Percentiles rank a stretch among this genome's conserved stretches.
Evolutionary conservation across 2,888 invertebrate species (phyloP).

Genomic region (Cosmorhoe ocellata): DNA sequence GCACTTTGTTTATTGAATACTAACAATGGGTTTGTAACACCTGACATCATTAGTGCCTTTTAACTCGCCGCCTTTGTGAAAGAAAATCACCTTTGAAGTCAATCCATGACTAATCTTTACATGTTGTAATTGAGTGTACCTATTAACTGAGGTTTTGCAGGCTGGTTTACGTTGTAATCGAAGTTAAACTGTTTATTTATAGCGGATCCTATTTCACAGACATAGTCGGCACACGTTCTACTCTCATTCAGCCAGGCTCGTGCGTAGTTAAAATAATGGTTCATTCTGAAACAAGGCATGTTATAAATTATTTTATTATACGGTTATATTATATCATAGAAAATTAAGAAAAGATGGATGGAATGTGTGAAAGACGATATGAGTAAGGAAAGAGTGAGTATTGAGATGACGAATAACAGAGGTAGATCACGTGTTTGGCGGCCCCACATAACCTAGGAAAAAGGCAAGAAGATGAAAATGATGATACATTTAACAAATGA

Average conservation of each 20-base stretch:
- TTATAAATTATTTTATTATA: too few species aligned
- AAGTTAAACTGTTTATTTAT: not conserved
- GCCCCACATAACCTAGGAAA: too few species aligned
- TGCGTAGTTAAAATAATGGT: not conserved
- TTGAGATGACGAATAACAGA: too few species aligned
- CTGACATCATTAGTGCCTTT: slow-evolving; percentile 60
- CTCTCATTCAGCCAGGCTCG: not conserved
- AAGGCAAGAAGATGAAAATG: too few species aligned
- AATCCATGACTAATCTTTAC: slow-evolving; percentile 22
- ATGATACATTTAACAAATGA: too few species aligned
- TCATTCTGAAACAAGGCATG: not conserved
- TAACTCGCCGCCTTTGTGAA: slow-evolving; percentile 47
- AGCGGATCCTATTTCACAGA: slow-evolving; percentile 2
- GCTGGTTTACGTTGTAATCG: not conserved
- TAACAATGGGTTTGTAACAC: slow-evolving; percentile 61
- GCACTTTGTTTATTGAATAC: slow-evolving; percentile 57
- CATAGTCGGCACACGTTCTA: not conserved
- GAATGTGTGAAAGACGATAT: too few species aligned
- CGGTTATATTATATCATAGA: too few species aligned
- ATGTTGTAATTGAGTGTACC: slow-evolving; percentile 21
- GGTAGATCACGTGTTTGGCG: too few species aligned
- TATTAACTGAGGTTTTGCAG: slow-evolving; percentile 8
- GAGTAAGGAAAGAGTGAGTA: too few species aligned
- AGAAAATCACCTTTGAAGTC: slow-evolving; percentile 21
- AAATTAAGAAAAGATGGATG: too few species aligned